These are phyloP conservation scores for Eubasilissa splendida DNA, from an alignment of 2,888 invertebrate species.

Conservation along the genomic window DNA sequence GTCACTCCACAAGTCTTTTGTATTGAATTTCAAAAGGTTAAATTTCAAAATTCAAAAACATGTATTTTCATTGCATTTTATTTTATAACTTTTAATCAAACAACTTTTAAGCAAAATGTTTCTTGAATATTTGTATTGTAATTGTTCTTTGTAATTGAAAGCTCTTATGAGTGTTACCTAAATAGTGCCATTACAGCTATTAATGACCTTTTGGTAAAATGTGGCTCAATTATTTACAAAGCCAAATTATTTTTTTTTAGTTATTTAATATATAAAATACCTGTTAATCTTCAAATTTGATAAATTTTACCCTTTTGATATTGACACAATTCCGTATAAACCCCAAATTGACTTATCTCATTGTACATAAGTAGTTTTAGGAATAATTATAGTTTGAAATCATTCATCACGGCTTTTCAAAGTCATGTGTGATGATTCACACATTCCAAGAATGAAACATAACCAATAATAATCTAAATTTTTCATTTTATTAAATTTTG, in stretches of 20 bases:
- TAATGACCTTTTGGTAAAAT: too few species aligned
- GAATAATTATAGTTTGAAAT: constrained; percentile 7
- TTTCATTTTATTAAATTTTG: too few species aligned
- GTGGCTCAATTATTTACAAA: too few species aligned
- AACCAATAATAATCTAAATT: too few species aligned
- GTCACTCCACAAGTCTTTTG: too few species aligned
- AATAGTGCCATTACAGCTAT: constrained; percentile 31
- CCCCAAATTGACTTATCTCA: constrained; percentile 27
- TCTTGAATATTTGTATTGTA: background rate
- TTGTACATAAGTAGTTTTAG: constrained; percentile 39
- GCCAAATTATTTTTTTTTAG: too few species aligned
- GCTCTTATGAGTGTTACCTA: background rate
- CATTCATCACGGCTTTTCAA: too few species aligned
- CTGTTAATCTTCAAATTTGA: background rate
- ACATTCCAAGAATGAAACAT: too few species aligned
- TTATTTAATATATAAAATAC: background rate
- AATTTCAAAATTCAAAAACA: too few species aligned
- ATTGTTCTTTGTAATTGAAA: background rate
- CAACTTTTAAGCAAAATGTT: background rate
- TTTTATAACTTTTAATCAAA: background rate
- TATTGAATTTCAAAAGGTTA: too few species aligned
- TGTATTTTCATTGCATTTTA: background rate
- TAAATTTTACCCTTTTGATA: too few species aligned
- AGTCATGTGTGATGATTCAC: too few species aligned
- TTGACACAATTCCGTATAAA: constrained; percentile 14